These are phyloP conservation scores for Pagrus major DNA, from an alignment of 2,113 vertebrate genomes.

Conservation along the genomic window DNA sequence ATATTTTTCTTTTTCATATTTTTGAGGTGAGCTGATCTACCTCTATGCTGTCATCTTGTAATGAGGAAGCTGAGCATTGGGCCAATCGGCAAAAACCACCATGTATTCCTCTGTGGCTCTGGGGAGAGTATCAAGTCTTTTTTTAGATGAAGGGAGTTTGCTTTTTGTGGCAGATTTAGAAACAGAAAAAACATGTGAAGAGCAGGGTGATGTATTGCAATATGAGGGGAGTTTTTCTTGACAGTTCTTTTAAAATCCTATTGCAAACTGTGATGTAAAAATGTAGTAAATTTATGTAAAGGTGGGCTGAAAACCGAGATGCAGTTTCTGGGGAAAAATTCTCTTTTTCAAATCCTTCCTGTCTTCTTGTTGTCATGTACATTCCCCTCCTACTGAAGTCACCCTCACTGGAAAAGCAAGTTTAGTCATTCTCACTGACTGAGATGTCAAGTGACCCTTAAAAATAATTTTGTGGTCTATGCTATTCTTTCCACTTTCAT, in stretches of 20 bases:
- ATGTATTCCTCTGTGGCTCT: neutral
- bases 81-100: neutral
- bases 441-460: neutral
- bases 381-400: conserved; percentile 28
- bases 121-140: neutral
- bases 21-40: neutral
- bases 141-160: conserved; percentile 23
- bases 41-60: neutral
- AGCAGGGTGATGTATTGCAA: neutral
- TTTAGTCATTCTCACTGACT: conserved; percentile 20
- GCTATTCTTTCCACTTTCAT: neutral
- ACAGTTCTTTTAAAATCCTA: neutral
- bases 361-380: neutral
- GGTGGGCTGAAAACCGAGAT: neutral
- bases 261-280: neutral
- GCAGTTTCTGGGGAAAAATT: neutral
- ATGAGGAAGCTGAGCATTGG: conserved; percentile 27
- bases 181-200: neutral
- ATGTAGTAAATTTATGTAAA: neutral
- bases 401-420: conserved; percentile 7
- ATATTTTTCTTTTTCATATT: neutral
- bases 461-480: neutral
- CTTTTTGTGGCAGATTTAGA: conserved; percentile 17
- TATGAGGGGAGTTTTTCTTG: conserved; percentile 7
- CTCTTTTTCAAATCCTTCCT: neutral